Base-by-base conservation (phyloP, 1,140 invertebrate species). In the Theocolax elegans region DNA sequence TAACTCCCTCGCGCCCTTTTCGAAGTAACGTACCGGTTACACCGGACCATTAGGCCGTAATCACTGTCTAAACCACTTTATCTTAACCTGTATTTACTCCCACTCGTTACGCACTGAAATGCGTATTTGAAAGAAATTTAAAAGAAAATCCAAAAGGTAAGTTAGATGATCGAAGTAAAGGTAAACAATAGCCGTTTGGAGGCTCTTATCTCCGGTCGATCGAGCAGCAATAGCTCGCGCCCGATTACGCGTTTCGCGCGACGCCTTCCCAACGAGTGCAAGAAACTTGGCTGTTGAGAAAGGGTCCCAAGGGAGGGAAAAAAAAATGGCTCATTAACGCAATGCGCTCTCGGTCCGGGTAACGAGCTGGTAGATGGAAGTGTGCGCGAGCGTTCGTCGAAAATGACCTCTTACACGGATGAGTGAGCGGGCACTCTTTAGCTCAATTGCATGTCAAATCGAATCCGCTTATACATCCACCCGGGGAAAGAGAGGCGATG, bases 381-480 rank as follows among this genome's bases (percentile, higher is more conserved):
- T 19, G n/a, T 31, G 25, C n/a, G 21, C 65, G 44, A 40, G 35
- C 2, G 40, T 54, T 35, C 40, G 12, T 60, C 12, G 38, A 63
- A 70, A 70, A 63, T 64, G 40, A 64, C 48, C 59, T 63, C 48
- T 68, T 68, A 60, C 42, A 53, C 51, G 59, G 48, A 54, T 63
- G 58, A 69, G 10, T 54, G 67, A 40, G 31, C 66, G 42, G 8
- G 13, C 35, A 29, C 49, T 59, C 38, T 12, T 21, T 12, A 19
- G 54, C 21, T 48, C 42, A 49, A 67, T 67, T 67, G 44, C 10
- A 60, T 44, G 54, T 59, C 66, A 59, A 60, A 67, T 67, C 44
- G 44, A 67, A 60, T 67, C n/a, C 35, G 56, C 27, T 59, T 35
- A 46, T 44, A 17, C 29, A 62, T 27, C 35, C 29, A 31, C 40